phyloP scores from a whole-genome alignment of 2,797 vertebrate genomes.

The Nyctibius grandis region DNA sequence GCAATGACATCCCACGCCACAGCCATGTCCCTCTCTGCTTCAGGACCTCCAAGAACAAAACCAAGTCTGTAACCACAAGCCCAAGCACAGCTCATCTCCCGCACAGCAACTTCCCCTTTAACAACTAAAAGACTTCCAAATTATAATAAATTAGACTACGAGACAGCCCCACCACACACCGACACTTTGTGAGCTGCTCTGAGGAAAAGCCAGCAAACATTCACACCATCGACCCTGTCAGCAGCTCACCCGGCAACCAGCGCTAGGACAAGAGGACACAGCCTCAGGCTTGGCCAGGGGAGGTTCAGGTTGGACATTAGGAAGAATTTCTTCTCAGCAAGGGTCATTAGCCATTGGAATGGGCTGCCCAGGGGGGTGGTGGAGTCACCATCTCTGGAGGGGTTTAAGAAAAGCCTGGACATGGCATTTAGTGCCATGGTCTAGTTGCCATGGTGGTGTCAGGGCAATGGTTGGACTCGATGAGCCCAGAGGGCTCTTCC shows the following conservation, averaged over 20 bases:
- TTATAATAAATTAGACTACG: neutral
- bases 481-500: fast-evolving
- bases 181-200: neutral
- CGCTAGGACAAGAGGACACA: too few species aligned
- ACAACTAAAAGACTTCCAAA: neutral
- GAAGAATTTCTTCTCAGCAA: neutral
- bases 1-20: neutral
- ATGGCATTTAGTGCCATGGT: too few species aligned
- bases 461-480: too few species aligned
- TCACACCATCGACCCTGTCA: neutral
- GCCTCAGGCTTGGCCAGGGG: neutral
- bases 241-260: too few species aligned
- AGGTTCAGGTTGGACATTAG: neutral
- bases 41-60: neutral
- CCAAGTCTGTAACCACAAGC: neutral
- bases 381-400: too few species aligned
- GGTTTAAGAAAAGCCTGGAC: too few species aligned
- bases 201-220: neutral
- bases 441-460: too few species aligned
- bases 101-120: neutral
- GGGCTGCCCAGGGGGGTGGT: neutral
- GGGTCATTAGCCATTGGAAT: too few species aligned
- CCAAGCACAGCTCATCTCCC: neutral
- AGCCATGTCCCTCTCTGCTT: neutral
- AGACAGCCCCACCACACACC: fast-evolving